Base-by-base conservation (phyloP, 2,888 invertebrate genomes). In the Halictus ligatus region DNA sequence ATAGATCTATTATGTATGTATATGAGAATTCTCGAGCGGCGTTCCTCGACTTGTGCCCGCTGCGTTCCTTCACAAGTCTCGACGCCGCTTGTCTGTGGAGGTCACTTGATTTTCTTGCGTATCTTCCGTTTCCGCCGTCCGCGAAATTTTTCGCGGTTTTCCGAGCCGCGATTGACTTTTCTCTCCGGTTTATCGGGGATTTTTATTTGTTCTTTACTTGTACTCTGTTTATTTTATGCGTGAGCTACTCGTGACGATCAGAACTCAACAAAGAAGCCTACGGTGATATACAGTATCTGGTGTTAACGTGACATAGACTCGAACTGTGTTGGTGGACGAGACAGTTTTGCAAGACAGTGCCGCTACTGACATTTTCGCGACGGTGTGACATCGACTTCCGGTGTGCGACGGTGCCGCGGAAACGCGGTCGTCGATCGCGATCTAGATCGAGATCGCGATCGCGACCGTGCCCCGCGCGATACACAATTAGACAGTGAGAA, bases 31-130 rank as follows among this genome's bases (percentile, higher is more conserved):
- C 3, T 40, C 40, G 69, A 69, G 40, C 69, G 5, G 64, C 80
- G 78, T 78, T 83, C 48, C 18, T 75, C 40, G 48, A 77, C 82
- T 84, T 67, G 84, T 73, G 83, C 71, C 75, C 76, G 73, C 80
- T 75, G 64, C 46, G 71, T 87, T 60, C 75, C 58, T 74, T 48
- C 78, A 75, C 80, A 69, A 78, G 74, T 85, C 78, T 82, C 72
- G 58, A 60, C 85, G 75, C 87, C 87, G 75, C 50, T 77, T 71
- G 35, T 80, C 29, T 60, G 64, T 7, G 86, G 87, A 85, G 89
- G 88, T 91, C 91, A 90, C 90, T 91, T 90, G 91, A 91, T 91
- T 91, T 89, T 86, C 83, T 81, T 88, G 84, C 86, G 83, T 81
- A 75, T 85, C 73, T 69, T 73, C 29, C 78, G 78, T 87, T 69